Conservation (phyloP, 2,888 invertebrate genomes). For the Epinotia nisella region DNA sequence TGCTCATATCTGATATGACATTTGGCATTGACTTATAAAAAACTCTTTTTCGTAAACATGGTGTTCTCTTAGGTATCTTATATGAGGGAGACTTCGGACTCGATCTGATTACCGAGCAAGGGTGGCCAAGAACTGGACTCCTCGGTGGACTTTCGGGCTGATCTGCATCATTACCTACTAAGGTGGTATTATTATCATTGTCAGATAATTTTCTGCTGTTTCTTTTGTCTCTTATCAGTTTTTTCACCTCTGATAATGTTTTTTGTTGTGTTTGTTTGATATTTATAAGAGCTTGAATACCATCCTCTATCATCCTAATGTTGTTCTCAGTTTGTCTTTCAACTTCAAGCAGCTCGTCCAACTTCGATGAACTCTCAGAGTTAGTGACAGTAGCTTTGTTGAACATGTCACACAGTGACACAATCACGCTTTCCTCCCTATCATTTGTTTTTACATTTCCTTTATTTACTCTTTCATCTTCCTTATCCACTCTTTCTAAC, state of each 20-base stretch:
- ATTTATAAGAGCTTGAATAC: constrained; percentile 58
- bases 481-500: constrained; percentile 51
- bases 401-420: constrained; percentile 71
- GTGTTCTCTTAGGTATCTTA: constrained; percentile 72
- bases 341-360: constrained; percentile 63
- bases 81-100: constrained; percentile 68
- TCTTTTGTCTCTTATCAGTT: constrained; percentile 62
- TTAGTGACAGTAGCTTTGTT: constrained; percentile 67
- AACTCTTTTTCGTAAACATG: constrained; percentile 66
- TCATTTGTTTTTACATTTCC: constrained; percentile 44
- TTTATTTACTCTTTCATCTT: constrained; percentile 19
- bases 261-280: constrained; percentile 65
- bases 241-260: constrained; percentile 62
- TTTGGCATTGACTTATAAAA: constrained; percentile 71
- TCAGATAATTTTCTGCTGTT: constrained; percentile 47
- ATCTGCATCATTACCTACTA: constrained; percentile 52
- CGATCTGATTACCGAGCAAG: constrained; percentile 64
- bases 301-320: constrained; percentile 65
- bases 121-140: constrained; percentile 51
- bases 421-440: constrained; percentile 72
- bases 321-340: constrained; percentile 62
- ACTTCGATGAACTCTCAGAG: constrained; percentile 55
- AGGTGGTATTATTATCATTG: constrained; percentile 52
- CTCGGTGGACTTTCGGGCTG: constrained; percentile 50
- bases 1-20: constrained; percentile 54